phyloP scores from a whole-genome alignment of 2,888 invertebrate genomes.

The Incurvaria masculella region DNA sequence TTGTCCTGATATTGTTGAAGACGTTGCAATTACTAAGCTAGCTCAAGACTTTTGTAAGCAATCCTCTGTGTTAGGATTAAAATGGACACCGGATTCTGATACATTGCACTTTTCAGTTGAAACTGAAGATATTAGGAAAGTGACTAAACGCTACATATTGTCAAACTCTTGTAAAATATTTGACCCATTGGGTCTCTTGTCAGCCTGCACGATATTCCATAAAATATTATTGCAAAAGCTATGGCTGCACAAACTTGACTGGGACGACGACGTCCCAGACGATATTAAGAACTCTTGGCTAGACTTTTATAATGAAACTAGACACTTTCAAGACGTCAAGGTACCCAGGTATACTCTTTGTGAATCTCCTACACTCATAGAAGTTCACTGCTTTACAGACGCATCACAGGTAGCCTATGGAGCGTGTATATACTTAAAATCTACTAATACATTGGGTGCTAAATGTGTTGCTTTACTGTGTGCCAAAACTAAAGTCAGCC shows the following conservation, averaged over 20 bases:
- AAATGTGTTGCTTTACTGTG: too few species aligned
- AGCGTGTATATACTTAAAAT: slow-evolving; percentile 1
- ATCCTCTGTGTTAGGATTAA: too few species aligned
- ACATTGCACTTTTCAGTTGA: too few species aligned
- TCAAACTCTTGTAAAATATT: slow-evolving; percentile 2
- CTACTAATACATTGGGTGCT: too few species aligned
- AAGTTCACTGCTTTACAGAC: slow-evolving; percentile 3
- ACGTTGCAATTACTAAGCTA: too few species aligned
- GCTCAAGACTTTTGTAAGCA: too few species aligned
- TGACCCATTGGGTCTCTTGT: slow-evolving; percentile 1
- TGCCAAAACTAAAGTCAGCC: too few species aligned
- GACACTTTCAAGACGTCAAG: neutral
- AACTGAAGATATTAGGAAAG: neutral
- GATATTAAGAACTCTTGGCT: neutral
- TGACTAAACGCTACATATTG: slow-evolving; percentile 1
- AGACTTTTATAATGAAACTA: neutral
- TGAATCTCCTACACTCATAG: neutral
- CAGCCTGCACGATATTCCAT: too few species aligned
- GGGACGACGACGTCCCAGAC: slow-evolving; percentile 1
- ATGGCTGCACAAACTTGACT: too few species aligned
- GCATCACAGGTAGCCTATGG: too few species aligned
- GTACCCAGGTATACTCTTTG: slow-evolving; percentile 1
- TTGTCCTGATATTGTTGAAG: slow-evolving; percentile 6
- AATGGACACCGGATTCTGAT: too few species aligned
- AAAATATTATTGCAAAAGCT: too few species aligned